A percentile compares a stretch with the other conserved stretches of the same genome.
Conservation (phyloP, 2,113 vertebrate genomes). For the Semicossyphus pulcher region DNA sequence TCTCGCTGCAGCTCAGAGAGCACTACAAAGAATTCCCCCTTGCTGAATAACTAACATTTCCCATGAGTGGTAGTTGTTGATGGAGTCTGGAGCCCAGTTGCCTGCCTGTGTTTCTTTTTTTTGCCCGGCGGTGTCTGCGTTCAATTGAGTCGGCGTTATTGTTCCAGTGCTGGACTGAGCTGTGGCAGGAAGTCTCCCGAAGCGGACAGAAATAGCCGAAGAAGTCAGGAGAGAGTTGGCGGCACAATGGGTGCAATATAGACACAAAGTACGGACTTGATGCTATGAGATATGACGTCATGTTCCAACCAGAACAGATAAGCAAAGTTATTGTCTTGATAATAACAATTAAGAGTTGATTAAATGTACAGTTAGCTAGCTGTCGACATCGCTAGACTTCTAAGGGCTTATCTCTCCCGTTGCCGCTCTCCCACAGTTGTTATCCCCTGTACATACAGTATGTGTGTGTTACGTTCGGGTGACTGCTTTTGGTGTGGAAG, state of each 20-base stretch:
- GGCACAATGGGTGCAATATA: conserved; percentile 42
- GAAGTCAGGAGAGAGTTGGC: conserved; percentile 30
- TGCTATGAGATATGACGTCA: conserved; percentile 2
- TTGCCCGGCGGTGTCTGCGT: conserved; percentile 17
- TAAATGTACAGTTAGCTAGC: not conserved
- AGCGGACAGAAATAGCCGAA: conserved; percentile 44
- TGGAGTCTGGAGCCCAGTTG: conserved; percentile 56
- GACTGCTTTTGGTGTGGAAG: conserved; percentile 32
- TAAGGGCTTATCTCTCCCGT: conserved; percentile 34
- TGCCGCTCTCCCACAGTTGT: conserved; percentile 60
- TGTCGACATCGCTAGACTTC: not conserved
- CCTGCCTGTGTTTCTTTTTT: conserved; percentile 1
- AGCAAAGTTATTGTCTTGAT: not conserved
- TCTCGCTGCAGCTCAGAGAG: conserved; percentile 24
- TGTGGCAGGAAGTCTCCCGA: conserved; percentile 56
- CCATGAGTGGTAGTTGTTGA: conserved; percentile 52
- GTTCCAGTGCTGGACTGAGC: conserved; percentile 29
- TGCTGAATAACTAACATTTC: conserved; percentile 21
- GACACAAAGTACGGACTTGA: conserved; percentile 36
- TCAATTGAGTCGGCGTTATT: conserved; percentile 51
- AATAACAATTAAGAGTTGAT: no score
- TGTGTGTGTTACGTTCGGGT: conserved; percentile 45
- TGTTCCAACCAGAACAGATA: not conserved
- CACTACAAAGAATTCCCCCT: conserved; percentile 26
- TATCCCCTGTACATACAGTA: conserved; percentile 2